These are phyloP conservation scores for Vulpes vulpes DNA, from an alignment of 2,113 vertebrate genomes.

Conservation along the genomic window DNA sequence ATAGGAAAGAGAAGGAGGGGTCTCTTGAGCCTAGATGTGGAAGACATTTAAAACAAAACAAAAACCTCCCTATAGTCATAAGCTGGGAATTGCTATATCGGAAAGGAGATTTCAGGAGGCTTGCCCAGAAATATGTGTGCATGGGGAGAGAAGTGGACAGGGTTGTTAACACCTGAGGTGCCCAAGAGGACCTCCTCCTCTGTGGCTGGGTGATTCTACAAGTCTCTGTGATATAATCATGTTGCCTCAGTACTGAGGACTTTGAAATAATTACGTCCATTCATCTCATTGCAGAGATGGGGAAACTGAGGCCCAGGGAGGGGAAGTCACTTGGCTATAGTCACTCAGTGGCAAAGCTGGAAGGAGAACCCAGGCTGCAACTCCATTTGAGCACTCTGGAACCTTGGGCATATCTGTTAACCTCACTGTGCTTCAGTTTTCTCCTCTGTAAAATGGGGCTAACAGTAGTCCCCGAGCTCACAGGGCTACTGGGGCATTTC, in stretches of 20 bases:
- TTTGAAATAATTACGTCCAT: neutral
- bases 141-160: neutral
- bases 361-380: neutral
- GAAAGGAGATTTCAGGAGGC: neutral
- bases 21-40: neutral
- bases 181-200: neutral
- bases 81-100: neutral
- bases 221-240: neutral
- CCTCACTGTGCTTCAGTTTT: neutral
- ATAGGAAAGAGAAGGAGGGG: neutral
- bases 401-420: neutral
- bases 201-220: neutral
- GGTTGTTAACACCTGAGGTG: neutral
- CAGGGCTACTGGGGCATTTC: neutral
- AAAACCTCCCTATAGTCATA: neutral
- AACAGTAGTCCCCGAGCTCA: neutral
- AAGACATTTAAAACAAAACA: conserved; percentile 6
- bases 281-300: neutral
- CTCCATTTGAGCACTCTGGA: neutral
- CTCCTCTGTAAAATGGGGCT: neutral
- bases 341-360: neutral
- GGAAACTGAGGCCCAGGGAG: neutral
- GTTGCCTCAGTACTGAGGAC: neutral
- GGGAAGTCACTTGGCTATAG: neutral
- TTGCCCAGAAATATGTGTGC: neutral